Evolutionary conservation across 1,140 invertebrate species (phyloP).

Genomic region (Tenebrio molitor): DNA sequence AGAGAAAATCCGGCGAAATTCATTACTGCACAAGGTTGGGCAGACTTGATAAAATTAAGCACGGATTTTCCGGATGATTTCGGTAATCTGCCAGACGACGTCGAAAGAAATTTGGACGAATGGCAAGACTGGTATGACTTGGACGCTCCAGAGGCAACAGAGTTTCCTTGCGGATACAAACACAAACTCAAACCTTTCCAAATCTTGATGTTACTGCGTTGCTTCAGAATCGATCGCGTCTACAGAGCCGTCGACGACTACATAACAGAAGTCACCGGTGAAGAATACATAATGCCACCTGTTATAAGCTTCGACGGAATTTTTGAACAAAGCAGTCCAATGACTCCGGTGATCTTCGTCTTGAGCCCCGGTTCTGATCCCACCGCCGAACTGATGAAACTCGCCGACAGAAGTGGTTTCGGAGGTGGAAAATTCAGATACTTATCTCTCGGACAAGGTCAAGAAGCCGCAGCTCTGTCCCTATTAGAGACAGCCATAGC

Average conservation of each 20-base stretch:
- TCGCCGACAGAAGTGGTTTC: constrained; percentile 79
- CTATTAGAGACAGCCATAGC: constrained; percentile 80
- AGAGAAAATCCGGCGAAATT: constrained; percentile 77
- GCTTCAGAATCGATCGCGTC: constrained; percentile 89
- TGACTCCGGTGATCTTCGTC: constrained; percentile 88
- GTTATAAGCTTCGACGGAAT: constrained; percentile 86
- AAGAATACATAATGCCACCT: constrained; percentile 87
- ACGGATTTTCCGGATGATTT: constrained; percentile 79
- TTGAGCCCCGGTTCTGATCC: constrained; percentile 91
- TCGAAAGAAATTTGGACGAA: constrained; percentile 70
- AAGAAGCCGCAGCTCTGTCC: constrained; percentile 83
- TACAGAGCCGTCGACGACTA: constrained; percentile 84
- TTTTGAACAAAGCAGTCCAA: constrained; percentile 83
- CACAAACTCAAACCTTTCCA: constrained; percentile 78
- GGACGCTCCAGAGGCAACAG: constrained; percentile 79
- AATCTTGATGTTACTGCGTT: constrained; percentile 84
- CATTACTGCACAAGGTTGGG: constrained; percentile 81
- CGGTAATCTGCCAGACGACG: constrained; percentile 74
- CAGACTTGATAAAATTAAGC: constrained; percentile 82
- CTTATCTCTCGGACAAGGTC: constrained; percentile 90
- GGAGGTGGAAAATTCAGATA: constrained; percentile 83
- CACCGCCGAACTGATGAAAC: constrained; percentile 88
- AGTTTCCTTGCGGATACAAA: constrained; percentile 79
- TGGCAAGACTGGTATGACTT: constrained; percentile 90
- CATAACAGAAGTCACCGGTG: constrained; percentile 85